Evolutionary conservation across 2,113 vertebrate species (phyloP).

Genomic region (Lophura nycthemera): DNA sequence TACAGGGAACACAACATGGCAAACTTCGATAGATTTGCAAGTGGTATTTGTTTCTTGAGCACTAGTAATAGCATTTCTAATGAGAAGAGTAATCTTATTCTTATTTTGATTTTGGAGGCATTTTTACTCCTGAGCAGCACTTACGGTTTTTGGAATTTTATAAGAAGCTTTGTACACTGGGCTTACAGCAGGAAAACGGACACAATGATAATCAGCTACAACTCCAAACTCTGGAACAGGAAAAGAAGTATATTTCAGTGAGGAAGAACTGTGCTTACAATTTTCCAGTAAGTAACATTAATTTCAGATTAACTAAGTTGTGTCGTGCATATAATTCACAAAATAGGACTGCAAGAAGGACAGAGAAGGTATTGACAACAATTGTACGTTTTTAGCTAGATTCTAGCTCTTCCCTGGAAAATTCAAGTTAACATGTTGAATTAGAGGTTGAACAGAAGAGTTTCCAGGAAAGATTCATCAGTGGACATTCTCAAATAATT

Average conservation of each 20-base stretch:
- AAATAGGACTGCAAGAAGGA: neutral
- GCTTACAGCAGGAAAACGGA: slow-evolving; percentile 89
- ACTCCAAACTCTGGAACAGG: slow-evolving; percentile 84
- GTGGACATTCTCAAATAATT: neutral
- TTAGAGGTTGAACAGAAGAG: neutral
- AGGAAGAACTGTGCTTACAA: slow-evolving; percentile 97
- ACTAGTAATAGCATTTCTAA: neutral
- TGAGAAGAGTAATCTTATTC: neutral
- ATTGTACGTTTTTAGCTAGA: neutral
- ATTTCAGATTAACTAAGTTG: neutral
- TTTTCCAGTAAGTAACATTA: slow-evolving; percentile 84
- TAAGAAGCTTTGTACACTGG: slow-evolving; percentile 88
- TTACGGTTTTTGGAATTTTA: slow-evolving; percentile 91
- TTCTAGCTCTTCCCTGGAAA: neutral
- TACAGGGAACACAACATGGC: neutral
- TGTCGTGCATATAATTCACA: neutral
- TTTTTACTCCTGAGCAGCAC: slow-evolving; percentile 92
- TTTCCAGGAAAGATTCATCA: neutral
- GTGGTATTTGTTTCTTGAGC: neutral
- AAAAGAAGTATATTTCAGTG: slow-evolving; percentile 87
- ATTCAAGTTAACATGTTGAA: neutral
- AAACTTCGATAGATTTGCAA: neutral
- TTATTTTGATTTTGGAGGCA: slow-evolving; percentile 75
- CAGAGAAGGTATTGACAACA: neutral
- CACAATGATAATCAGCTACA: slow-evolving; percentile 84